Evolutionary conservation across 2,888 invertebrate genomes (phyloP), one percentile per base, ranked within the genome.

Genomic region (Tetanocera ferruginea): DNA sequence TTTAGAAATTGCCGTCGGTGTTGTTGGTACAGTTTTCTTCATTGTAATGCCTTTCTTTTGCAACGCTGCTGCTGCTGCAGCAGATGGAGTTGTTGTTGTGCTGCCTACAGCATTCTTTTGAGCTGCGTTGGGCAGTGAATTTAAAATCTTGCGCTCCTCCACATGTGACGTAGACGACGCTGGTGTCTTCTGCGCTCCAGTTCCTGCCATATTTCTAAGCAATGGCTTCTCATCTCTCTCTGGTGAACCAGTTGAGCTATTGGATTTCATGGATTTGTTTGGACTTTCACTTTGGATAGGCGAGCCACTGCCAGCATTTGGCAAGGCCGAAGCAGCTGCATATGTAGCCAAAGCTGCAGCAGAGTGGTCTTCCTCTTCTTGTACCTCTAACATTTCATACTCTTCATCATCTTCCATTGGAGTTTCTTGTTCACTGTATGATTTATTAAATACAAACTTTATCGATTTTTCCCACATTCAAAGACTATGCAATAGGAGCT

Each of bases 351-450:
- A 77, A 0, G 78, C 71, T 31, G 66, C 72, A 34, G 55, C 69
- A 3, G 86, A 83, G 5, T 87, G 86, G 3, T 89, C 89, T 6
- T 89, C 89, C 1, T 84, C 88, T 69, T 89, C 89, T 31, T 89
- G 88, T 0, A 89, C 89, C 60, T 89, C 89, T 8, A 89, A 78
- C 84, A 89, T 88, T 78, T 89, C 89, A 5, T 86, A 89, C 49
- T 87, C 87, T 74, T 88, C 88, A 37, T 88, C 88, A 52, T 88
- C 88, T 28, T 85, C 85, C 76, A 86, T 83, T 9, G 86, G 83
- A 14, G 80, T 37, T 70, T 78, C 80, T 14, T 83, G 79, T 55
- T 87, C 87, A 4, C 88, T 88, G 60, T 17, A 57, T 62, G 19
- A 11, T n/a, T n/a, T n/a, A 62, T 34, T n/a, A 71, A 62, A 3